A percentile compares a stretch with the other conserved stretches of the same genome.
Conservation (phyloP, 2,888 invertebrate species). For the Athalia circularis region DNA sequence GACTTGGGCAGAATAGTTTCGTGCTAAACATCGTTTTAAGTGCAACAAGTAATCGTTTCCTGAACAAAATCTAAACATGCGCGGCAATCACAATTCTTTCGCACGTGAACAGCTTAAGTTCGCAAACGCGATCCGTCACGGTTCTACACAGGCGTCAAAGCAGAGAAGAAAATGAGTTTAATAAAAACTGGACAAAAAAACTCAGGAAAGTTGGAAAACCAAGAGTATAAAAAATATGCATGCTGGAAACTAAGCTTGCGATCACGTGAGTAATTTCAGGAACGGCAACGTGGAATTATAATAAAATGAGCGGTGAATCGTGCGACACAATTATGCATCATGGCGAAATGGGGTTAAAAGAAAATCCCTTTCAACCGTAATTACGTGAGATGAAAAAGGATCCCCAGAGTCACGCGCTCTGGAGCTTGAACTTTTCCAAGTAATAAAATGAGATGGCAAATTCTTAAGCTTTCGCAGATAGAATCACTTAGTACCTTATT, state of each 20-base stretch:
- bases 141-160: not conserved
- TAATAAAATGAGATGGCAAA: constrained; percentile 32
- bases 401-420: not conserved
- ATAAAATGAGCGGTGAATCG: not conserved
- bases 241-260: not conserved
- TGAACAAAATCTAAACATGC: constrained; percentile 41
- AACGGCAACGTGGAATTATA: constrained; percentile 6
- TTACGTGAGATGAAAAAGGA: not conserved
- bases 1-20: not conserved
- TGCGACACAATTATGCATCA: not conserved
- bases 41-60: constrained; percentile 44
- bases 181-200: not conserved
- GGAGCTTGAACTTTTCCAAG: not conserved
- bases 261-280: constrained; percentile 21
- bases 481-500: constrained; percentile 35
- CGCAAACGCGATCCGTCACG: constrained; percentile 35
- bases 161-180: not conserved
- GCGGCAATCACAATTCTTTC: constrained; percentile 7
- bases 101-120: constrained; percentile 23
- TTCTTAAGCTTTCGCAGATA: constrained; percentile 22
- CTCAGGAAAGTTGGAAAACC: not conserved
- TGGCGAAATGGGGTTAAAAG: no score
- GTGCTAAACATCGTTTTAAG: constrained; percentile 31
- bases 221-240: no score
- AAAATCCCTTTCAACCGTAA: no score